Conservation (phyloP, 2,888 invertebrate species). For the Heteropelma amictum region DNA sequence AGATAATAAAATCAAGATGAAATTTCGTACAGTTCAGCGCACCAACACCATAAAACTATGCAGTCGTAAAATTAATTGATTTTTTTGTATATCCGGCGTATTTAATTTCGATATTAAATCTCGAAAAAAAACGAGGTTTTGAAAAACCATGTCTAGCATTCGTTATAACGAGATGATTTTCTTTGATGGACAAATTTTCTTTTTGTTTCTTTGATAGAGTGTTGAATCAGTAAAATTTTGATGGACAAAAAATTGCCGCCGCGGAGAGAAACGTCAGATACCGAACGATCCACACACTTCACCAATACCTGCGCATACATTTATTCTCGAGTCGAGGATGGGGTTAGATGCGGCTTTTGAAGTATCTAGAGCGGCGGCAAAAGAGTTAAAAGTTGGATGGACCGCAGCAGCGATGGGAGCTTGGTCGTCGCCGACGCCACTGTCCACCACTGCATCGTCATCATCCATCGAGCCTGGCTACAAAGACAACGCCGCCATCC, state of each 20-base stretch:
- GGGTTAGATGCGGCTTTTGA: background rate
- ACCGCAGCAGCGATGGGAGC: constrained; percentile 33
- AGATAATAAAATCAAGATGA: no score
- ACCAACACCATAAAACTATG: no score
- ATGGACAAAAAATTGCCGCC: constrained; percentile 10
- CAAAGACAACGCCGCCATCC: constrained; percentile 76
- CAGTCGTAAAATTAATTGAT: no score
- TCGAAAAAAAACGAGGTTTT: background rate
- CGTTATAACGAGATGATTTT: background rate
- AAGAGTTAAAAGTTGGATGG: constrained; percentile 38
- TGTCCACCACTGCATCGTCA: constrained; percentile 72
- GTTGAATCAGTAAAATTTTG: constrained; percentile 7
- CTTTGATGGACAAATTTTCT: background rate
- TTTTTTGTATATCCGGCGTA: no score
- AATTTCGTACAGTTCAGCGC: no score
- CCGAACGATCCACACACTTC: constrained; percentile 23
- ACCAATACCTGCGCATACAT: constrained; percentile 36
- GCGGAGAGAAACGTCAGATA: constrained; percentile 35
- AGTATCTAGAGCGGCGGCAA: constrained; percentile 44
- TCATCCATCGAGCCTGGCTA: constrained; percentile 69
- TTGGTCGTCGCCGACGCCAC: constrained; percentile 50
- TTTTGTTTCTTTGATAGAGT: background rate
- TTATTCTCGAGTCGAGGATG: constrained; percentile 27
- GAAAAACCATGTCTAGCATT: background rate
- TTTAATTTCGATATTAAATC: background rate